Percentiles rank a stretch among this genome's conserved stretches.
These are phyloP conservation scores for Sceloporus undulatus DNA, from an alignment of 2,113 vertebrate genomes.

Conservation along the genomic window DNA sequence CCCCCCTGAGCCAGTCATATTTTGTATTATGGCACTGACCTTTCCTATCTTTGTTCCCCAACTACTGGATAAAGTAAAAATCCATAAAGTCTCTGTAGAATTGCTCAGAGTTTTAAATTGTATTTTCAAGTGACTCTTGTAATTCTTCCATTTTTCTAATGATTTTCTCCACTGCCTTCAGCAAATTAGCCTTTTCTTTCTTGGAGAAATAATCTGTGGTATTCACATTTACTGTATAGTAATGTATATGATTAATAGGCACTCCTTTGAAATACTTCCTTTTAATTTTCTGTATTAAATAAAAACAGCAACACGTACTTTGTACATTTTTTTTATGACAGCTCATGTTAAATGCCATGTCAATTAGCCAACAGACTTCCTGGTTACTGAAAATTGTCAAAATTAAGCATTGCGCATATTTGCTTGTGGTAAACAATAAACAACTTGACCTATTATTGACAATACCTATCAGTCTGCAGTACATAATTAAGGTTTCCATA, in stretches of 20 bases:
- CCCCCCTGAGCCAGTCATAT: conserved; percentile 34
- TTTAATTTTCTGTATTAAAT: conserved; percentile 4
- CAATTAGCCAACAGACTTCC: conserved; percentile 3
- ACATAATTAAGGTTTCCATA: neutral
- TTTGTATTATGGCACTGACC: conserved; percentile 17
- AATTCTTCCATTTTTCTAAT: conserved; percentile 32
- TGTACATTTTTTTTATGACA: neutral
- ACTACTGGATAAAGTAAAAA: conserved; percentile 50
- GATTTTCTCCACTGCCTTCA: conserved; percentile 44
- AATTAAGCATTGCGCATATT: neutral
- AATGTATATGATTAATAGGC: conserved; percentile 22
- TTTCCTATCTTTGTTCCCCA: conserved; percentile 27
- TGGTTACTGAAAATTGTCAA: conserved; percentile 17
- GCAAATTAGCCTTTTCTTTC: conserved; percentile 53
- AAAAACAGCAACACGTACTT: neutral
- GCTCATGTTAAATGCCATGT: neutral
- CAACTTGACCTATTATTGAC: neutral
- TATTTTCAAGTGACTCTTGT: conserved; percentile 44
- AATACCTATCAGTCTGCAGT: neutral
- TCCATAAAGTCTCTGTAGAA: conserved; percentile 33
- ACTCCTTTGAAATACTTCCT: neutral
- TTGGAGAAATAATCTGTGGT: conserved; percentile 46
- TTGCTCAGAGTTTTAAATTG: conserved; percentile 36
- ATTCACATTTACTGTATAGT: conserved; percentile 19
- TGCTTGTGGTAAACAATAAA: conserved; percentile 3